These are phyloP conservation scores for Acomys russatus DNA, from an alignment of 2,797 vertebrate species.

Conservation along the genomic window DNA sequence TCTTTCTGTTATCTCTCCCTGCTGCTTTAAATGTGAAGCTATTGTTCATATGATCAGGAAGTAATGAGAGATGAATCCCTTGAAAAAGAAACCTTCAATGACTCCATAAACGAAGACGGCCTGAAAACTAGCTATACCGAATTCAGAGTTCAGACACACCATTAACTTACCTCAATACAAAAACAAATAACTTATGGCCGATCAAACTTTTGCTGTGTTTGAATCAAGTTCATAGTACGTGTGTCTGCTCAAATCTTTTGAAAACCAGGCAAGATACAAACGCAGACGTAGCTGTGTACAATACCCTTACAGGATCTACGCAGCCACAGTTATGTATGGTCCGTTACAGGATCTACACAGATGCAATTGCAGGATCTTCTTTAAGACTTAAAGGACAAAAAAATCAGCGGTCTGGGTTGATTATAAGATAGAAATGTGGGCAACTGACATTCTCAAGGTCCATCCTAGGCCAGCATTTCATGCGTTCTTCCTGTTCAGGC, in stretches of 20 bases:
- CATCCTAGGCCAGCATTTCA: background rate
- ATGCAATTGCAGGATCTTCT: background rate
- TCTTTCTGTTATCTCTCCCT: background rate
- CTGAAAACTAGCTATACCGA: background rate
- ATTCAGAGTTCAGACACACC: background rate
- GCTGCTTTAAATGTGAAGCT: background rate
- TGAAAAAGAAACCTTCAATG: background rate
- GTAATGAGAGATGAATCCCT: too few species aligned
- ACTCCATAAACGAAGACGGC: background rate
- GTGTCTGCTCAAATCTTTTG: background rate
- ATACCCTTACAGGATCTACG: accelerated
- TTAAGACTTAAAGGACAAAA: constrained; percentile 23
- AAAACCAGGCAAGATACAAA: constrained; percentile 32
- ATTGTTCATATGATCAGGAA: constrained; percentile 32
- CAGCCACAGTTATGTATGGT: background rate
- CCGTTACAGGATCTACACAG: background rate
- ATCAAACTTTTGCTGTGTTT: constrained; percentile 52
- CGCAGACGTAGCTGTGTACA: background rate
- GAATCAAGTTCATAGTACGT: constrained; percentile 37
- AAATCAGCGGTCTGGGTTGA: constrained; percentile 15
- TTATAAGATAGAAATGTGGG: background rate
- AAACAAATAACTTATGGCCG: constrained; percentile 45
- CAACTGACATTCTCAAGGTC: background rate
- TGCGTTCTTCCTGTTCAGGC: background rate
- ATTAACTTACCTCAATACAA: constrained; percentile 49